Conservation (phyloP, 2,797 vertebrate genomes). For the Loriculus beryllinus region DNA sequence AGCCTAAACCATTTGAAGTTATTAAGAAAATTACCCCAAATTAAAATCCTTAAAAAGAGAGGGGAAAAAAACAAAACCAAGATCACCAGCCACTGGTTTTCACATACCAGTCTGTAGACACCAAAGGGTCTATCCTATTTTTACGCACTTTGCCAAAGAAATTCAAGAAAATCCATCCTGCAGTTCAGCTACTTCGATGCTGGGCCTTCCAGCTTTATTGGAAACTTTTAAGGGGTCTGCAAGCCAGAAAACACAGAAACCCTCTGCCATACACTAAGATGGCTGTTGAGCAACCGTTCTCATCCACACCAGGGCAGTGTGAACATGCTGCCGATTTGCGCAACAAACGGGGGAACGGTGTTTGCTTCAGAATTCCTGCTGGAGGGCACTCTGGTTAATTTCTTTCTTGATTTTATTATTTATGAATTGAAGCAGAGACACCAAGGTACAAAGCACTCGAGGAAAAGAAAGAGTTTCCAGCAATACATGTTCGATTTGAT, state of each 20-base stretch:
- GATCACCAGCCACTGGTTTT: background rate
- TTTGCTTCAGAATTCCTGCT: background rate
- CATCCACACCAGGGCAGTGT: background rate
- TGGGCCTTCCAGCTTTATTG: background rate
- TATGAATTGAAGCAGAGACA: background rate
- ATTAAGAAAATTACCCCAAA: background rate
- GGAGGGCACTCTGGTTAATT: background rate
- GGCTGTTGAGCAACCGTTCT: background rate
- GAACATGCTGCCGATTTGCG: background rate
- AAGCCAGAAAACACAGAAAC: background rate
- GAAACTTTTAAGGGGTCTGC: background rate
- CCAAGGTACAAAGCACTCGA: background rate
- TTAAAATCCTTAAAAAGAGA: background rate
- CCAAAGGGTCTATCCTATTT: background rate
- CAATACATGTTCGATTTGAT: background rate
- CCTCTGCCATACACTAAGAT: background rate
- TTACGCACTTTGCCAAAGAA: background rate
- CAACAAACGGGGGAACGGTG: background rate
- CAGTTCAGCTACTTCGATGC: accelerated
- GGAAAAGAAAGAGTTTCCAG: background rate
- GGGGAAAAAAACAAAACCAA: background rate
- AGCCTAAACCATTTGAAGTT: background rate
- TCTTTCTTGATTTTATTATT: background rate
- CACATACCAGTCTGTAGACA: background rate
- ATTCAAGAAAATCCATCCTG: background rate